Evolutionary conservation across 2,113 vertebrate species (phyloP), one percentile per base, ranked within the genome.

Genomic region (Puffinus mauretanicus): DNA sequence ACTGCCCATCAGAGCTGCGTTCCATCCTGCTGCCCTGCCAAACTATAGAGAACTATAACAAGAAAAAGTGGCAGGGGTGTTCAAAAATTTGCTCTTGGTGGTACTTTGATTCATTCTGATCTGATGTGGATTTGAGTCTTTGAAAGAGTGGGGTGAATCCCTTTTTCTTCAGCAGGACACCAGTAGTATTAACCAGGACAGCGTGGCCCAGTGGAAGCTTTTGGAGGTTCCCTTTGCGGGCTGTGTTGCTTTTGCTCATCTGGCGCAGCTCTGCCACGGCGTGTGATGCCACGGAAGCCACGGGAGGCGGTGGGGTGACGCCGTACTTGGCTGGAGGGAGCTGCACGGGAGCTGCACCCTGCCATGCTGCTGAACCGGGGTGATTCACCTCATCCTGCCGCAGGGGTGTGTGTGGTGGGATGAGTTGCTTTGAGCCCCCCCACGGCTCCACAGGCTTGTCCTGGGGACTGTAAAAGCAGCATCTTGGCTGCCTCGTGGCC

Each of bases 401-500:
- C 29, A 7, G 9, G 16, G 16, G 27, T 1, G 5, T 7, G 32
- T 21, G 38, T 32, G 42, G 12, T 49, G 76, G 73, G 30, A 26
- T 8, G 24, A n/a, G 70, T 6, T 44, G 11, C 25, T 42, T 9
- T 51, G 36, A 64, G 42, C 5, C 9, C 21, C 29, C 58, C 9
- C 9, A 2, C 1, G 0, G 25, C 25, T 49, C 51, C 46, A 12
- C 1, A 1, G 10, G 2, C 58, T 51, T 11, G 6, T 27, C 26
- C 32, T 49, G 58, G 21, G 13, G 2, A 5, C 49, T 57, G 19
- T n/a, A 15, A 44, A 47, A 67, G 52, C 36, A 22, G 34, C 0
- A 0, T 32, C 38, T 54, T 5, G 2, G n/a, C 52, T 34, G 5
- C 46, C 36, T 8, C 2, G 18, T 5, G 21, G 24, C 29, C 27